These are phyloP conservation scores for Medauroidea extradentata DNA, from an alignment of 1,140 invertebrate genomes.

Conservation along the genomic window DNA sequence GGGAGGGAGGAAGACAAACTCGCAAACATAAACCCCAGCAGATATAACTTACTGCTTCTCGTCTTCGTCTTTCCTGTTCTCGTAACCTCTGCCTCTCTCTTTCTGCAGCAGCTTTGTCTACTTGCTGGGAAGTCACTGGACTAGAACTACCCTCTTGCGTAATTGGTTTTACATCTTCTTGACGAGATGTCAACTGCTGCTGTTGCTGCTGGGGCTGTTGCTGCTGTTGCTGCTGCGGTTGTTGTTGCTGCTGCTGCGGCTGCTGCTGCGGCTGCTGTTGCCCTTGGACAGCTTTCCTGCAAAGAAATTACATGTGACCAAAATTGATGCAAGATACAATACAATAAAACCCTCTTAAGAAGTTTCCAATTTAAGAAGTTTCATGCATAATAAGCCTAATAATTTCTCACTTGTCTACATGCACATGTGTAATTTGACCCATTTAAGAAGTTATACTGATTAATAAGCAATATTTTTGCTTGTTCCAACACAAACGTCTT, in stretches of 20 bases:
- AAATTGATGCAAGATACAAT: no score
- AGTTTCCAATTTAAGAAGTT: no score
- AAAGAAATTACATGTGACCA: no score
- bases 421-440: no score
- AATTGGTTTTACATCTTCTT: constrained; percentile 52
- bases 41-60: constrained; percentile 80
- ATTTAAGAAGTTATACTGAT: no score
- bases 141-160: constrained; percentile 29
- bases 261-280: constrained; percentile 30
- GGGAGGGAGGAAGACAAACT: no score
- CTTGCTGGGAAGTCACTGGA: constrained; percentile 47
- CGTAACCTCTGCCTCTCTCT: constrained; percentile 63
- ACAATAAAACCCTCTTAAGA: no score
- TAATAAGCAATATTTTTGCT: no score
- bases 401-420: no score
- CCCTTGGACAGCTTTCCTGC: constrained; percentile 42
- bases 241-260: constrained; percentile 34
- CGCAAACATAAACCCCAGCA: not conserved
- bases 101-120: constrained; percentile 69
- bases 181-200: constrained; percentile 5
- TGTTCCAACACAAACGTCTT: no score
- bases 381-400: no score
- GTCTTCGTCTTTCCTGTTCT: constrained; percentile 83
- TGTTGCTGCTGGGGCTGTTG: constrained; percentile 7
- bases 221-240: constrained; percentile 26